Percentiles rank a stretch among this genome's conserved stretches.
These are phyloP conservation scores for Choristoneura fumiferana DNA, from an alignment of 1,140 invertebrate species.

Conservation along the genomic window DNA sequence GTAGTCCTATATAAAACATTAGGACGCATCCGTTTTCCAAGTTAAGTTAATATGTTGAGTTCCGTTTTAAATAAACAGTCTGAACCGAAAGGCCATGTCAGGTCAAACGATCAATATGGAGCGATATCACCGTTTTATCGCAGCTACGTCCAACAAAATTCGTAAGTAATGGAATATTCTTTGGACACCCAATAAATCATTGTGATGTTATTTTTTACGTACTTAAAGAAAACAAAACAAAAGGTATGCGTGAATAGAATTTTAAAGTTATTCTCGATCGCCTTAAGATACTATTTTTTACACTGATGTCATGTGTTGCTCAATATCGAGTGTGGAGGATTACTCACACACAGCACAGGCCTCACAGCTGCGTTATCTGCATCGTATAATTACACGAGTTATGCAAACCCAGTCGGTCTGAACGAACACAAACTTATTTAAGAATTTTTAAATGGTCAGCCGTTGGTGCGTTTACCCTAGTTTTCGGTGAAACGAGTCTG, in stretches of 20 bases:
- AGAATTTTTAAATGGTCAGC: constrained; percentile 1
- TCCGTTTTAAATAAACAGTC: no score
- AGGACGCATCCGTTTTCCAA: no score
- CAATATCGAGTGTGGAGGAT: not conserved
- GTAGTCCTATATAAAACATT: no score
- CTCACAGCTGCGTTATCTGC: constrained; percentile 3
- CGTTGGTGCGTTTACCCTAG: constrained; percentile 6
- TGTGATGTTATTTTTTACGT: no score
- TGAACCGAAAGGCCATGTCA: not conserved
- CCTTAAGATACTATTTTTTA: not conserved
- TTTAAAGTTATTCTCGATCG: no score
- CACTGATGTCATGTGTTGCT: constrained; percentile 1
- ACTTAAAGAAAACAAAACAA: no score
- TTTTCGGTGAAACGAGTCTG: not conserved
- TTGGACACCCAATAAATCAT: no score
- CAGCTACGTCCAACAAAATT: not conserved
- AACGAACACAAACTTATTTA: not conserved
- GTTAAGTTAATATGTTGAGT: no score
- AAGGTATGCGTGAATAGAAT: no score
- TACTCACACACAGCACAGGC: not conserved
- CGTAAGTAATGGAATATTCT: not conserved
- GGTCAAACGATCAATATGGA: constrained; percentile 15
- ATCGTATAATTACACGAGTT: constrained; percentile 15
- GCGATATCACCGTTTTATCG: constrained; percentile 4
- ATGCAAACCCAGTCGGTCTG: not conserved